Percentiles rank a stretch among this genome's conserved stretches.
Evolutionary conservation across 1,140 invertebrate genomes (phyloP).

Genomic region (Drosophila gunungcola): DNA sequence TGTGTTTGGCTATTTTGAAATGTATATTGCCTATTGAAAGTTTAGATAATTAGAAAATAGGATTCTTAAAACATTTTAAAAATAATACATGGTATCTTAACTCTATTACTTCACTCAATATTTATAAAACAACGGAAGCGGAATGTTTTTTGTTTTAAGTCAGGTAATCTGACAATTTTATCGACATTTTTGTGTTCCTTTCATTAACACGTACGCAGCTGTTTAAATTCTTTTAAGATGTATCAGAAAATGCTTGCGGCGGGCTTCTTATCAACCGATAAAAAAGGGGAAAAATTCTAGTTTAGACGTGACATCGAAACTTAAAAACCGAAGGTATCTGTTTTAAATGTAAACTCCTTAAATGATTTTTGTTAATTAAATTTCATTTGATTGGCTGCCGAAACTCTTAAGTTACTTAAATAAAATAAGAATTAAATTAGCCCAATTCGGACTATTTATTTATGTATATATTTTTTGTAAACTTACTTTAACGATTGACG

Average conservation of each 20-base stretch:
- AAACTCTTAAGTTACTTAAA: slow-evolving; percentile 45
- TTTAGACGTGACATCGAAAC: slow-evolving; percentile 20
- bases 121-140: slow-evolving; percentile 25
- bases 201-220: slow-evolving; percentile 49
- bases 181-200: slow-evolving; percentile 32
- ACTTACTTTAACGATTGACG: slow-evolving; percentile 81
- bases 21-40: not conserved
- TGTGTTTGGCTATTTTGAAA: slow-evolving; percentile 4
- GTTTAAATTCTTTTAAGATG: slow-evolving; percentile 28
- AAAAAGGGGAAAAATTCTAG: slow-evolving; percentile 36
- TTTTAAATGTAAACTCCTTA: slow-evolving; percentile 7
- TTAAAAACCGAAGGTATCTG: slow-evolving; percentile 1
- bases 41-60: too few relatives aligned
- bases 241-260: slow-evolving; percentile 39
- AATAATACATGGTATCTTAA: too few relatives aligned
- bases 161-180: slow-evolving; percentile 31
- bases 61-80: too few relatives aligned
- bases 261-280: slow-evolving; percentile 54
- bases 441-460: slow-evolving; percentile 38
- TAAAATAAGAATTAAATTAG: slow-evolving; percentile 53
- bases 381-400: slow-evolving; percentile 35
- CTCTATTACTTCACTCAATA: not conserved
- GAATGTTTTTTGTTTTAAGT: not conserved
- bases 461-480: slow-evolving; percentile 10
- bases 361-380: slow-evolving; percentile 13